Conservation (phyloP, 2,113 vertebrate genomes). For the Monopterus albus region DNA sequence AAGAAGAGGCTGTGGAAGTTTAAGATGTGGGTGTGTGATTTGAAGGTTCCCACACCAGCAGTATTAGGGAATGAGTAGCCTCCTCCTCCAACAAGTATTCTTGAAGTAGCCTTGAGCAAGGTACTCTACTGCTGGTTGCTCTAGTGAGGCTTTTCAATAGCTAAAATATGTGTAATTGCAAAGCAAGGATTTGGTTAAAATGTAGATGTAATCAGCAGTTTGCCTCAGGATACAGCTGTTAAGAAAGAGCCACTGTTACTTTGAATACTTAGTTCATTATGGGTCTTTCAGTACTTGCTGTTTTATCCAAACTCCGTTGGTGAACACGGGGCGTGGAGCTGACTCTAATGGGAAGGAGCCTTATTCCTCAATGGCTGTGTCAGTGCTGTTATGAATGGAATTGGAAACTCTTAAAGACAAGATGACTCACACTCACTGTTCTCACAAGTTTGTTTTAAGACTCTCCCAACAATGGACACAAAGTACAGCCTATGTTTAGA, state of each 20-base stretch:
- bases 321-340: conserved; percentile 23
- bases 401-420: conserved; percentile 65
- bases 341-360: conserved; percentile 44
- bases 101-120: conserved; percentile 37
- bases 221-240: neutral
- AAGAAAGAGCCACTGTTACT: neutral
- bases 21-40: conserved; percentile 4
- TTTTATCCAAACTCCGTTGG: conserved; percentile 13
- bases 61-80: neutral
- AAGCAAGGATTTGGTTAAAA: conserved; percentile 2
- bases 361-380: conserved; percentile 38
- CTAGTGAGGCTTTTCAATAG: neutral
- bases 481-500: conserved; percentile 58
- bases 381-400: conserved; percentile 60
- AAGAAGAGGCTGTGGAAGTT: neutral
- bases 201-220: neutral
- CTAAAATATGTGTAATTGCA: neutral
- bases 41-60: conserved; percentile 23
- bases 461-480: conserved; percentile 60
- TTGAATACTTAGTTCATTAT: neutral
- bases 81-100: conserved; percentile 9
- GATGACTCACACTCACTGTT: conserved; percentile 66
- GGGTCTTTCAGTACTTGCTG: conserved; percentile 41
- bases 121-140: conserved; percentile 9
- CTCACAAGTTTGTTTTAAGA: conserved; percentile 54